phyloP scores from a whole-genome alignment of 2,888 invertebrate genomes.

The Brachylomia viminalis region DNA sequence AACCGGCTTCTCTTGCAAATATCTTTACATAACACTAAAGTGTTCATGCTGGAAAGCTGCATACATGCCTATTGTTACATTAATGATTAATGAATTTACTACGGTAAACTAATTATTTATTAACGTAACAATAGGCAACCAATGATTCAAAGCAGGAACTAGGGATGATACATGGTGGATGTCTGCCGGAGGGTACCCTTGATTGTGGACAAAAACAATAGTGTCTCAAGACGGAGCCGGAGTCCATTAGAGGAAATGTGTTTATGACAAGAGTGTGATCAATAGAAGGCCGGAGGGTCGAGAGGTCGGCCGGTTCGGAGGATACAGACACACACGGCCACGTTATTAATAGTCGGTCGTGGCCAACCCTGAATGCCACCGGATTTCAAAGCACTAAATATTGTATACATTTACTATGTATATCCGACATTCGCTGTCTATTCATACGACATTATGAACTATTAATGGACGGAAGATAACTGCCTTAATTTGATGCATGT shows the following conservation, averaged over 20 bases:
- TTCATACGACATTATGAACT: constrained; percentile 59
- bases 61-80: constrained; percentile 33
- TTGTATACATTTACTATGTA: constrained; percentile 73
- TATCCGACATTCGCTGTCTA: constrained; percentile 65
- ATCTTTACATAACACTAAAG: constrained; percentile 3
- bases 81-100: constrained; percentile 63
- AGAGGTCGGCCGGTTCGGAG: constrained; percentile 76
- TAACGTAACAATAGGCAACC: no score
- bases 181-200: constrained; percentile 72
- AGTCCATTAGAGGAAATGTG: constrained; percentile 87
- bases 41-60: not conserved
- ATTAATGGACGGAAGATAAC: constrained; percentile 57
- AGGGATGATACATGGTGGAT: constrained; percentile 73
- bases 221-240: constrained; percentile 77
- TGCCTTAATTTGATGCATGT: constrained; percentile 58
- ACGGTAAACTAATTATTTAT: no score
- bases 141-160: constrained; percentile 71
- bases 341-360: constrained; percentile 84
- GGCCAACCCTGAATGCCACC: constrained; percentile 74
- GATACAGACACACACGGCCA: constrained; percentile 72
- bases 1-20: constrained; percentile 6
- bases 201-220: constrained; percentile 84
- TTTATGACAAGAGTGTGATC: constrained; percentile 86
- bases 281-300: constrained; percentile 80
- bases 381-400: constrained; percentile 76